A percentile compares a stretch with the other conserved stretches of the same genome.
phyloP scores from a whole-genome alignment of 2,888 invertebrate genomes.

The Artemia sp. region DNA sequence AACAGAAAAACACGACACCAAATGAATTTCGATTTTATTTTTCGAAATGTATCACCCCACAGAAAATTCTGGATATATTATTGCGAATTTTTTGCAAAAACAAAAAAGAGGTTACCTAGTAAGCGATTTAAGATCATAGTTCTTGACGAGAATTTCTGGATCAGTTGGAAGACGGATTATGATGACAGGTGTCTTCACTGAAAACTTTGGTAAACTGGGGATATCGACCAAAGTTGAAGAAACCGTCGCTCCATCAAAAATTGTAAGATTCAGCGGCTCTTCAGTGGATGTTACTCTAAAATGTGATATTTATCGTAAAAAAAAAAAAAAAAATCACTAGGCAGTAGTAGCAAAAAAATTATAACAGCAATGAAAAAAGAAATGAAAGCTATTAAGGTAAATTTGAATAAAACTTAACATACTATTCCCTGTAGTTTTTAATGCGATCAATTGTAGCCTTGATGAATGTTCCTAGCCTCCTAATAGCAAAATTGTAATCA shows the following conservation, averaged over 20 bases:
- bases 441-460: no score
- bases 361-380: no score
- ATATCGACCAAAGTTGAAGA: background rate
- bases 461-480: no score
- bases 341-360: no score
- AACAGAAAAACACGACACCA: background rate
- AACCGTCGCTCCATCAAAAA: background rate
- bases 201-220: background rate
- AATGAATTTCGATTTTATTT: background rate
- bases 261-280: background rate
- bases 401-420: no score
- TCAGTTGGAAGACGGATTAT: constrained; percentile 20
- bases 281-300: no score
- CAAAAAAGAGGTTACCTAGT: constrained; percentile 18
- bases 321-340: no score
- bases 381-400: no score
- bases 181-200: constrained; percentile 18
- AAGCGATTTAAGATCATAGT: constrained; percentile 20
- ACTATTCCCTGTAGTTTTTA: no score
- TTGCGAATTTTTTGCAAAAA: background rate
- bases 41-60: background rate
- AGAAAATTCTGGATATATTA: background rate
- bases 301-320: no score
- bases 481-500: no score
- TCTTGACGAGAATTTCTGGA: constrained; percentile 20